Percentiles rank a stretch among this genome's conserved stretches.
Evolutionary conservation across 2,113 vertebrate genomes (phyloP).

Genomic region (Cinclus cinclus): DNA sequence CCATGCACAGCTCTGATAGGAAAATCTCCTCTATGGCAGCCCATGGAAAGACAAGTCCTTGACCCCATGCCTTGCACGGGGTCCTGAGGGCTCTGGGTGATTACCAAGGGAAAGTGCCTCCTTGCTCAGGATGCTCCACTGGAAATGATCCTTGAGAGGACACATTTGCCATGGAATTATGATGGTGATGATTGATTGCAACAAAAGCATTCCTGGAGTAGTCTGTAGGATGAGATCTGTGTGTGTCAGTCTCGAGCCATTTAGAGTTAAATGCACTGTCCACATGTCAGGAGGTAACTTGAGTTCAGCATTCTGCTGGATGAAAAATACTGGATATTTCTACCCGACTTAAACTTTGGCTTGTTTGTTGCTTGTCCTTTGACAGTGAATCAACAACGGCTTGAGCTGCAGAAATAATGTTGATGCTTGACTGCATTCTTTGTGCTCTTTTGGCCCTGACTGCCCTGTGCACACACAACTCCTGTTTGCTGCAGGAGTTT

Average conservation of each 20-base stretch:
- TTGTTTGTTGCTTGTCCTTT: slow-evolving; percentile 23
- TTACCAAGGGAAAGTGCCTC: not conserved
- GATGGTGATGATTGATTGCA: not conserved
- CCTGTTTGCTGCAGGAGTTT: not conserved
- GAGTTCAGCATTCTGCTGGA: not conserved
- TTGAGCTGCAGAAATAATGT: slow-evolving; percentile 12
- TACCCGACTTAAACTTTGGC: not conserved
- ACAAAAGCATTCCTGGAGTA: not conserved
- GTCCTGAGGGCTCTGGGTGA: not conserved
- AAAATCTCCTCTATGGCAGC: not conserved
- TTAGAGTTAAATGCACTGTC: not conserved
- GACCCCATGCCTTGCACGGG: accelerated
- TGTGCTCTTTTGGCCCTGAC: slow-evolving; percentile 22
- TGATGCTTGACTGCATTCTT: slow-evolving; percentile 49
- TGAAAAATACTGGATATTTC: not conserved
- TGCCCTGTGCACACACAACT: not conserved
- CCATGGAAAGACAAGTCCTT: not conserved
- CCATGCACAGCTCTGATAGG: not conserved
- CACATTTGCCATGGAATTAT: not conserved
- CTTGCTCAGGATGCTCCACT: not conserved
- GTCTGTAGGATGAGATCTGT: not conserved
- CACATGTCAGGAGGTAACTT: not conserved
- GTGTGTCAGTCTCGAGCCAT: not conserved
- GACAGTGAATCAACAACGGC: slow-evolving; percentile 27
- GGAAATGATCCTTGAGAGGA: not conserved